phyloP scores from a whole-genome alignment of 2,113 vertebrate species.

The Apteryx owenii region DNA sequence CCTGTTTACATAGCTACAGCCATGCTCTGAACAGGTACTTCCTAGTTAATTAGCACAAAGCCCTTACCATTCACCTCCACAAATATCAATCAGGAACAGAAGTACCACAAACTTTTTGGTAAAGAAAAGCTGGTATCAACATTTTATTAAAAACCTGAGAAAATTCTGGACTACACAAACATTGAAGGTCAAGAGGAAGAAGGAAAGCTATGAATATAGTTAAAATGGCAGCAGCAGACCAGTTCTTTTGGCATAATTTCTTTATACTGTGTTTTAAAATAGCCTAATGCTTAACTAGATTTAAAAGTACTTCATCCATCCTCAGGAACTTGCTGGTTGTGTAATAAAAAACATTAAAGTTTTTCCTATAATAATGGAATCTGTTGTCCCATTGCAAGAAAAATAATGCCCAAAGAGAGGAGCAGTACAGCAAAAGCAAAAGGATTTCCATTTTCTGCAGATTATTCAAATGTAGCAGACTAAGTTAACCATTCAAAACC shows the following conservation, averaged over 20 bases:
- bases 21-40: neutral
- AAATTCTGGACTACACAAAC: neutral
- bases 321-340: neutral
- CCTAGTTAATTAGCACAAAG: neutral
- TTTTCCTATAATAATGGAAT: neutral
- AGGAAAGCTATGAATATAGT: neutral
- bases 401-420: neutral
- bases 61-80: neutral
- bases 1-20: neutral
- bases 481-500: neutral
- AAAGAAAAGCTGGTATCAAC: neutral
- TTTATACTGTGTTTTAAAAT: neutral
- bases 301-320: neutral
- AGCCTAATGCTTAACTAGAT: neutral
- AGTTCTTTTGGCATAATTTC: neutral
- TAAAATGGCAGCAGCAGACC: neutral
- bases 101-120: fast-evolving
- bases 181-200: neutral
- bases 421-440: neutral
- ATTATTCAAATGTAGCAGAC: neutral
- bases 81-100: neutral
- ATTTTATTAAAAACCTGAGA: neutral
- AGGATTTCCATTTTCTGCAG: neutral
- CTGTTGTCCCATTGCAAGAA: neutral
- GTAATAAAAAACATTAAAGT: neutral